Base-by-base conservation (phyloP, 2,797 vertebrate species). In the Vespertilio murinus region DNA sequence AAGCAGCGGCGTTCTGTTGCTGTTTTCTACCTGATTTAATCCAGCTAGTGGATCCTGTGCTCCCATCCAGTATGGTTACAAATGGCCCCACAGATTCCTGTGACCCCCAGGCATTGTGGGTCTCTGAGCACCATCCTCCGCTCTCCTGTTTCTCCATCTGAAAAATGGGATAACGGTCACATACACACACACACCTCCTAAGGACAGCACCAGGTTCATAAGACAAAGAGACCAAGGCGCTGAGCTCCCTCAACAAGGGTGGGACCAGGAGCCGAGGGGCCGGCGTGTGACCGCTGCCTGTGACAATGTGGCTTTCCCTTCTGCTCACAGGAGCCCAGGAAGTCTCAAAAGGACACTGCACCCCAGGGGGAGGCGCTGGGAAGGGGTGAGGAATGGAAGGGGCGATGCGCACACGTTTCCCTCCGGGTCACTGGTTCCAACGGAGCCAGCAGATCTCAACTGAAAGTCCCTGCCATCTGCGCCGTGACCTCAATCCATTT, bases 401-500 rank as follows among this genome's bases (percentile, higher is more conserved):
- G 71, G 28, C 0, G 6, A 30, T 35, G 59, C 3, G 28, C 30
- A 12, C 2, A 1, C 65, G 1, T 75, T 97, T 90, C 80, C 83
- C 28, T 96, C 96, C 81, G 47, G 96, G 96, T 96, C 95, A 96
- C 93, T 94, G 94, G 61, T 40, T 91, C 67, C 94, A 33, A 33
- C 0, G 13, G 78, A 69, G 94, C 78, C 96, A 75, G 89, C 86
- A 79, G 95, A 86, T 85, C 82, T 38, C 96, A 95, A 95, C 95
- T 0, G 96, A 95, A 95, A 94, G 95, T 74, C 70, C 17, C 88
- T 69, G 80, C 97, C 96, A 96, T 95, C 96, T 97, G 95, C 94
- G 95, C 54, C 0, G 6, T 96, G 97, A 94, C 95, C 97, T 96
- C 96, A 95, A 95, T 96, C 94, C 65, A 81, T 56, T 90, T 33